Percentiles rank a stretch among this genome's conserved stretches.
These are phyloP conservation scores for Drosophila vallismaia DNA, from an alignment of 2,888 invertebrate species.

Conservation along the genomic window DNA sequence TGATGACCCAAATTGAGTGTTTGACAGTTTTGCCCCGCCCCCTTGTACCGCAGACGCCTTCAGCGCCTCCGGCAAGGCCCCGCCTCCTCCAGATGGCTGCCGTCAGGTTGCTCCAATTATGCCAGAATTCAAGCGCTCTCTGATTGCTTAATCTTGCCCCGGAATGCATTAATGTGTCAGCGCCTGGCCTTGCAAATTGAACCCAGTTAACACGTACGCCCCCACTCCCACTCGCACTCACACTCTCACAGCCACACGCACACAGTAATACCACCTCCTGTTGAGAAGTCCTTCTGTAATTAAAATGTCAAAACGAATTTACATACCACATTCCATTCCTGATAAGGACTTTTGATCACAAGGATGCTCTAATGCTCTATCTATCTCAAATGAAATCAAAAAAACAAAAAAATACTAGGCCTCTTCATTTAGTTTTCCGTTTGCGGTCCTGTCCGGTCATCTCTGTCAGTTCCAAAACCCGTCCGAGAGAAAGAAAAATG, in stretches of 20 bases:
- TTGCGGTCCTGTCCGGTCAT: conserved; percentile 50
- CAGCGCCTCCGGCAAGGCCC: too few species aligned
- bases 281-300: conserved; percentile 51
- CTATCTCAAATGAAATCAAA: background rate
- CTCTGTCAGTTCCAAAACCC: conserved; percentile 35
- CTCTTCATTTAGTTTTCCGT: conserved; percentile 43
- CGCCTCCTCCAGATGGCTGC: conserved; percentile 10
- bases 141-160: conserved; percentile 72
- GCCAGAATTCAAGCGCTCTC: conserved; percentile 31
- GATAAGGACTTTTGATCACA: conserved; percentile 1
- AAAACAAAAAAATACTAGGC: conserved; percentile 20
- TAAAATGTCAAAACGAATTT: conserved; percentile 67
- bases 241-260: background rate
- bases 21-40: conserved; percentile 21
- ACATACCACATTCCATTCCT: conserved; percentile 46
- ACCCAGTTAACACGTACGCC: conserved; percentile 43
- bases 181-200: conserved; percentile 38
- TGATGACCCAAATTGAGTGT: conserved; percentile 46
- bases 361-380: background rate
- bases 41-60: background rate
- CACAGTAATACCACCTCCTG: background rate
- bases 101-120: conserved; percentile 47
- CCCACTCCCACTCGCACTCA: background rate
- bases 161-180: conserved; percentile 73
- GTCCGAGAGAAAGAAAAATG: conserved; percentile 33